Evolutionary conservation across 2,113 vertebrate species (phyloP).

Genomic region (Tricholaema leucomelas): DNA sequence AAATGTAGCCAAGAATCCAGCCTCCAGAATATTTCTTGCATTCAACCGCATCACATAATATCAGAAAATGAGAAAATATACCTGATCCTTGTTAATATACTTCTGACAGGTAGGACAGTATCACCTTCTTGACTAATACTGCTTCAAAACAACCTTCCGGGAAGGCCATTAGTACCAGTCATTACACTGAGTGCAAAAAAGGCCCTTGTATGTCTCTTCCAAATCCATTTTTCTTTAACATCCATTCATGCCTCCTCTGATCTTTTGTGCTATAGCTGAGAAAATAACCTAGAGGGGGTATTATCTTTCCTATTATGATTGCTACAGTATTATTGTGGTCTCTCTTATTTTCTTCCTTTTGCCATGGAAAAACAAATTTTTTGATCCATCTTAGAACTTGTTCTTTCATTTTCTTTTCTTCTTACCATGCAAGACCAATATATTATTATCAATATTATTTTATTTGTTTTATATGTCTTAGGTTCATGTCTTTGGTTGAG

Average conservation of each 20-base stretch:
- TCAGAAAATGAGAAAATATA: constrained; percentile 50
- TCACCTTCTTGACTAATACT: constrained; percentile 50
- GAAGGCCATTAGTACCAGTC: constrained; percentile 62
- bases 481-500: neutral
- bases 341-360: constrained; percentile 51
- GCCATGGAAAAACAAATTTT: constrained; percentile 39
- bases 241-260: constrained; percentile 46
- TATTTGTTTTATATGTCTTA: neutral
- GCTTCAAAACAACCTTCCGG: constrained; percentile 56
- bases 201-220: constrained; percentile 28
- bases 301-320: constrained; percentile 63
- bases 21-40: neutral
- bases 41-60: neutral
- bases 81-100: constrained; percentile 34
- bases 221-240: constrained; percentile 67
- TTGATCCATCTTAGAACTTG: constrained; percentile 15
- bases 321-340: constrained; percentile 15
- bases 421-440: neutral
- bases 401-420: neutral
- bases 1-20: neutral
- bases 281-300: constrained; percentile 45
- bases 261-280: constrained; percentile 56
- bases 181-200: constrained; percentile 54
- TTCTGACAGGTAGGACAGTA: constrained; percentile 45
- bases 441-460: neutral